A percentile compares a stretch with the other conserved stretches of the same genome.
Evolutionary conservation across 2,113 vertebrate species (phyloP).

Genomic region (Patagioenas fasciata): DNA sequence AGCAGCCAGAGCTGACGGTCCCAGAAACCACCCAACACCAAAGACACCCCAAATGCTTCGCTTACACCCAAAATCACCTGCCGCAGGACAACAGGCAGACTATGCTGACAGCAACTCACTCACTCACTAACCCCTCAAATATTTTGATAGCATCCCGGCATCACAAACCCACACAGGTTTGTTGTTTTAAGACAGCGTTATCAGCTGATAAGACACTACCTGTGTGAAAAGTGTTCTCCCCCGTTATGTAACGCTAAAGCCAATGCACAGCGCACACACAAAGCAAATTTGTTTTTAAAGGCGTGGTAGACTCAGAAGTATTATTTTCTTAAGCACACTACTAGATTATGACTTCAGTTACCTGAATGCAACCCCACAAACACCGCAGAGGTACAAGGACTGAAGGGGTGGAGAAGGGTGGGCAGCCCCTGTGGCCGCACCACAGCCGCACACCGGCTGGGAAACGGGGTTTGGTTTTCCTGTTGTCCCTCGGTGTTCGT

Average conservation of each 20-base stretch:
- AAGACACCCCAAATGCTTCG: neutral
- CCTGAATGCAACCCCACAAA: neutral
- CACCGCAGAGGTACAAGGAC: neutral
- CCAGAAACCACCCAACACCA: neutral
- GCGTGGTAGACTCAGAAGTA: accelerated
- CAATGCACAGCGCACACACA: neutral
- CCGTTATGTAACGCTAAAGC: accelerated
- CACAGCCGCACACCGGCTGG: neutral
- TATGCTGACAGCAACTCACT: neutral
- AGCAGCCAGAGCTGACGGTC: neutral
- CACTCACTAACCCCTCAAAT: neutral
- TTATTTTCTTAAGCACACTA: neutral
- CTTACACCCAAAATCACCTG: accelerated
- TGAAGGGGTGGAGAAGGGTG: accelerated
- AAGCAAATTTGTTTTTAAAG: neutral
- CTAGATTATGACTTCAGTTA: neutral
- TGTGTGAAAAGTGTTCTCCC: neutral
- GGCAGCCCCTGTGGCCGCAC: neutral
- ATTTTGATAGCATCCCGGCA: neutral
- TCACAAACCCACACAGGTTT: neutral
- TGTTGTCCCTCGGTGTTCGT: neutral
- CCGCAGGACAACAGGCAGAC: neutral
- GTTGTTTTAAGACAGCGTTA: neutral
- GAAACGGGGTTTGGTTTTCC: neutral
- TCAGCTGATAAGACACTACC: neutral